Conservation (phyloP, 2,113 vertebrate genomes). For the Illadopsis cleaveri region DNA sequence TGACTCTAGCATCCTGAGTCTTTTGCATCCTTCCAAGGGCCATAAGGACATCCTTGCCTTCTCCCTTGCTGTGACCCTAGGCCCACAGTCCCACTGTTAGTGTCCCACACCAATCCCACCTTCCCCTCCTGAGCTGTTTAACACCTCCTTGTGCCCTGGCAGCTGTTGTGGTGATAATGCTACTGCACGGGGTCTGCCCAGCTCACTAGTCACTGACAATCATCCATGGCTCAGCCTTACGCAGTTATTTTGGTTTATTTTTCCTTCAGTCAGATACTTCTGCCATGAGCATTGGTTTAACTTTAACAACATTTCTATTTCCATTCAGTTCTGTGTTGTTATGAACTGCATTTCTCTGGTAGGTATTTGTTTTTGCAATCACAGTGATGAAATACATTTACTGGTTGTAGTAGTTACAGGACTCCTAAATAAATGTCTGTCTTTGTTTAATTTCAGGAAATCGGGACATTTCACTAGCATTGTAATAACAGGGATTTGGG, state of each 20-base stretch:
- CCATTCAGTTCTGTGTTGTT: constrained; percentile 35
- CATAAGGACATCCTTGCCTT: neutral
- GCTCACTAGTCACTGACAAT: neutral
- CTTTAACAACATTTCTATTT: constrained; percentile 2
- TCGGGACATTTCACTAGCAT: constrained; percentile 35
- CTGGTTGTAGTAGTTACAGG: constrained; percentile 57
- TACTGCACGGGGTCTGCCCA: neutral
- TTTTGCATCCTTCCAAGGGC: neutral
- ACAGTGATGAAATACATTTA: constrained; percentile 56
- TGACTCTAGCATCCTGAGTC: neutral
- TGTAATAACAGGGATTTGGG: constrained; percentile 43
- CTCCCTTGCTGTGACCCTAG: neutral
- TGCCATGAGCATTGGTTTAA: neutral
- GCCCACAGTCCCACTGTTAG: neutral
- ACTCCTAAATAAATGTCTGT: constrained; percentile 60
- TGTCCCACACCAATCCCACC: neutral
- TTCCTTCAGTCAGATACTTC: neutral
- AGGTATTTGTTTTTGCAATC: constrained; percentile 66
- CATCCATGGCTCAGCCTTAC: neutral
- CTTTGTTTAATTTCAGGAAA: constrained; percentile 65
- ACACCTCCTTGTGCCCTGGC: neutral
- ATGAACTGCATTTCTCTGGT: constrained; percentile 15
- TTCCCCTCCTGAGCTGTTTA: neutral
- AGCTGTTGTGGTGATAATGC: neutral
- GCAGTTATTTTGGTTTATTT: neutral